Evolutionary conservation across 2,113 vertebrate genomes (phyloP).

Genomic region (Seriola quinqueradiata): DNA sequence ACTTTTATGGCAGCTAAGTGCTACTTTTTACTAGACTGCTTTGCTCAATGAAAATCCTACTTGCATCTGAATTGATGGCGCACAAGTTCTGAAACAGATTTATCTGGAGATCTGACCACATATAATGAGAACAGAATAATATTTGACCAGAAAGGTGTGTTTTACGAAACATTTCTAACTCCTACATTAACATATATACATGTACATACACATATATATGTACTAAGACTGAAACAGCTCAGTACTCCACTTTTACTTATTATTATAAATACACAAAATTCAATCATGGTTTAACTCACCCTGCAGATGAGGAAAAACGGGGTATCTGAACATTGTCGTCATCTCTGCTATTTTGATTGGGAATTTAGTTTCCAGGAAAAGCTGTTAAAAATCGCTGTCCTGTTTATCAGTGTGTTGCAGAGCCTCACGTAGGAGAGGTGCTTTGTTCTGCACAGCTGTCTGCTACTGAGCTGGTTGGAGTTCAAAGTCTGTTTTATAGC

Average conservation of each 20-base stretch:
- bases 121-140: background rate
- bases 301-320: constrained; percentile 81
- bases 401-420: constrained; percentile 21
- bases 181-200: background rate
- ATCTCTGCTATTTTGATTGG: constrained; percentile 61
- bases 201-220: background rate
- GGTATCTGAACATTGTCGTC: constrained; percentile 82
- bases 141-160: background rate
- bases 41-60: background rate
- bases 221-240: background rate
- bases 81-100: background rate
- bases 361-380: constrained; percentile 23
- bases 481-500: constrained; percentile 75
- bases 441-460: constrained; percentile 59
- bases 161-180: background rate
- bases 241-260: background rate
- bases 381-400: constrained; percentile 15
- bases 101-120: background rate
- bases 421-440: constrained; percentile 34
- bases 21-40: background rate
- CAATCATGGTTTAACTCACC: constrained; percentile 75
- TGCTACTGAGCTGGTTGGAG: constrained; percentile 63
- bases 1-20: background rate
- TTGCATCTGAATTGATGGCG: background rate
- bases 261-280: background rate